Percentiles rank a stretch among this genome's conserved stretches.
Evolutionary conservation across 2,797 vertebrate species (phyloP).

Genomic region (Aulostomus chinensis): DNA sequence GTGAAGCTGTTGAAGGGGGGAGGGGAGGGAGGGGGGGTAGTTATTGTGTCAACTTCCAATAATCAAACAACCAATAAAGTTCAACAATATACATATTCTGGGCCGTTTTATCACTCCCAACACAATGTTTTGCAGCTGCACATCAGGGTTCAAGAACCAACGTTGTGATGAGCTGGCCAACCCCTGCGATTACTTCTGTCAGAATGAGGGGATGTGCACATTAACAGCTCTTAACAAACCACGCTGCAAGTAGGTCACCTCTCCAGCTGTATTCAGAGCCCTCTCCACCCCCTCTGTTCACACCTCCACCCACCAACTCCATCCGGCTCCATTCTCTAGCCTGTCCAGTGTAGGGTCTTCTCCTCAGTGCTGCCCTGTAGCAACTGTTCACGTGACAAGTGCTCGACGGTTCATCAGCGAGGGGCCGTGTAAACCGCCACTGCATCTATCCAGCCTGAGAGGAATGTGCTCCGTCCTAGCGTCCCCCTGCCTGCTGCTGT

Average conservation of each 20-base stretch:
- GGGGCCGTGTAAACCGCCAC: neutral
- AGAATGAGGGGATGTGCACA: constrained; percentile 99
- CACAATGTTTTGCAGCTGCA: constrained; percentile 97
- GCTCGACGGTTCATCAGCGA: neutral
- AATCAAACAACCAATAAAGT: constrained; percentile 35
- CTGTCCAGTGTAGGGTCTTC: constrained; percentile 31
- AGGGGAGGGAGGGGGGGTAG: too few species aligned
- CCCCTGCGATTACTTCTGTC: constrained; percentile 99
- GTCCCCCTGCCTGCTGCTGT: too few species aligned
- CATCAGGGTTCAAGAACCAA: constrained; percentile 99
- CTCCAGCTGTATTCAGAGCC: constrained; percentile 68
- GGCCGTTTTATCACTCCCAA: constrained; percentile 69
- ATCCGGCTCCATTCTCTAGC: constrained; percentile 63
- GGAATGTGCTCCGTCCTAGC: too few species aligned
- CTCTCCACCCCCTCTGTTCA: constrained; percentile 50
- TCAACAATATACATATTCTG: constrained; percentile 54
- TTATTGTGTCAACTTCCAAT: too few species aligned
- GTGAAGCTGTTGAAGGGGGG: constrained; percentile 34
- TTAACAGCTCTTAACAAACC: constrained; percentile 99
- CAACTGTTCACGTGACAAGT: constrained; percentile 66
- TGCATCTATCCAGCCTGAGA: too few species aligned
- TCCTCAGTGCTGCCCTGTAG: constrained; percentile 48
- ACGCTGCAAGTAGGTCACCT: constrained; percentile 98
- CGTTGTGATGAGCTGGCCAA: constrained; percentile 99
- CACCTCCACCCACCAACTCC: constrained; percentile 54